These are phyloP conservation scores for Argyrosomus regius DNA, from an alignment of 2,797 vertebrate genomes.

Conservation along the genomic window DNA sequence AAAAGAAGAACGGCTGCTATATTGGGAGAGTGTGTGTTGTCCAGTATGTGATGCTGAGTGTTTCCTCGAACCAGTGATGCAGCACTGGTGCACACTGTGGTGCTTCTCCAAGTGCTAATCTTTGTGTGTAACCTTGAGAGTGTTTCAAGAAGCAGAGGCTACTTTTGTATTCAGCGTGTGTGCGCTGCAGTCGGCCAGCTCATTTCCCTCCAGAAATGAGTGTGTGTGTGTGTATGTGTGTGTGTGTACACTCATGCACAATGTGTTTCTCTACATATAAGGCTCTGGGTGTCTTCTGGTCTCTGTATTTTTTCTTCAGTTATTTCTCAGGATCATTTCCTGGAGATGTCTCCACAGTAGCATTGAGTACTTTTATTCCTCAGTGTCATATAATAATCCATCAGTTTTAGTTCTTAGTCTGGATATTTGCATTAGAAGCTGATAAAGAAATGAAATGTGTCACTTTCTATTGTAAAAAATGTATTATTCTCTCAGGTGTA, in stretches of 20 bases:
- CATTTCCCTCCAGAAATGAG: too few species aligned
- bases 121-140: too few species aligned
- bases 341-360: too few species aligned
- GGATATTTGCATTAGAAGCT: background rate
- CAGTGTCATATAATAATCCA: background rate
- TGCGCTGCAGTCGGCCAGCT: too few species aligned
- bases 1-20: too few species aligned
- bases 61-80: too few species aligned
- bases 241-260: background rate
- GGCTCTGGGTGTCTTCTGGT: background rate
- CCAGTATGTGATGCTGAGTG: too few species aligned
- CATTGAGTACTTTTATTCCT: background rate
- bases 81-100: too few species aligned
- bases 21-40: too few species aligned
- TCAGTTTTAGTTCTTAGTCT: background rate
- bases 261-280: background rate
- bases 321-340: constrained; percentile 1
- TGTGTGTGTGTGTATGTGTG: background rate
- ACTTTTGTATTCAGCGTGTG: too few species aligned
- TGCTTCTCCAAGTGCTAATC: too few species aligned
- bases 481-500: background rate
- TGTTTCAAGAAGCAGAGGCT: too few species aligned
- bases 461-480: background rate
- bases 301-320: background rate
- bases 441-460: background rate